These are phyloP conservation scores for Phaethon lepturus DNA, from an alignment of 2,113 vertebrate species.

Conservation along the genomic window DNA sequence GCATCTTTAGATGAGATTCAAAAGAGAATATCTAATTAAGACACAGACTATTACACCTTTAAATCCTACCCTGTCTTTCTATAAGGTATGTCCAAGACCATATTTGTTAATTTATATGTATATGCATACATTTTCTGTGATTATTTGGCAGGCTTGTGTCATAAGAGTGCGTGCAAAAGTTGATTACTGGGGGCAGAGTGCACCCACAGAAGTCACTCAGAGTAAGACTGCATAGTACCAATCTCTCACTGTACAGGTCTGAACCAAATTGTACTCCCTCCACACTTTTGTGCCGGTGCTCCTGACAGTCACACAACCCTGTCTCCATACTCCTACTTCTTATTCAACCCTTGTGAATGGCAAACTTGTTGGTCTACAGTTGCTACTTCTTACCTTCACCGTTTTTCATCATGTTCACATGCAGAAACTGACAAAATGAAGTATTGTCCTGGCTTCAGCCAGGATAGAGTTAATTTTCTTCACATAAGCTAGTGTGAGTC, in stretches of 20 bases:
- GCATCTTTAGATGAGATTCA: not conserved
- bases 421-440: not conserved
- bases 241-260: not conserved
- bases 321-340: not conserved
- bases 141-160: not conserved
- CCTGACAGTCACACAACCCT: not conserved
- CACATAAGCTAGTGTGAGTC: too few species aligned
- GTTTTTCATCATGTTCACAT: not conserved
- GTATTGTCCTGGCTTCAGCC: not conserved
- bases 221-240: not conserved
- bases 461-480: too few species aligned
- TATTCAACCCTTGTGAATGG: not conserved
- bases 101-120: not conserved
- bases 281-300: not conserved
- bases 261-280: not conserved
- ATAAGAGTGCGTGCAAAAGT: not conserved
- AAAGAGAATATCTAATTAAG: not conserved
- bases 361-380: not conserved
- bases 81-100: not conserved
- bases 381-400: not conserved
- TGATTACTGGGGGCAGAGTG: not conserved
- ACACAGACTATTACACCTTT: not conserved
- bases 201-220: not conserved
- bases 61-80: not conserved
- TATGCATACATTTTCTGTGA: not conserved